Conservation (phyloP, 2,113 vertebrate species). For the Puffinus mauretanicus region DNA sequence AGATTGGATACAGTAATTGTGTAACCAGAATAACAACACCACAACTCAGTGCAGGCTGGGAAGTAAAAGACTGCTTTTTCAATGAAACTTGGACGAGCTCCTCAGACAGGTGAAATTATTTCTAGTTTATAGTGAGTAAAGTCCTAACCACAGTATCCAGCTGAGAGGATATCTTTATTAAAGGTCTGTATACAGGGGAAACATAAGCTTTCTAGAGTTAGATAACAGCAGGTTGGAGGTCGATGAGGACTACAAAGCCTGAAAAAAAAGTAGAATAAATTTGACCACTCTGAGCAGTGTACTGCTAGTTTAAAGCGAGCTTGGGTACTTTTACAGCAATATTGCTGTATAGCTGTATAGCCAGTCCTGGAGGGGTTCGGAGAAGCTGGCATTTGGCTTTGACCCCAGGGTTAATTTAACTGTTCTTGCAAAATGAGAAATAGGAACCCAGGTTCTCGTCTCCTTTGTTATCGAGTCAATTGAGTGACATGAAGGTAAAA, state of each 20-base stretch:
- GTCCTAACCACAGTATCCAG: neutral
- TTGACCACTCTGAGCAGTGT: neutral
- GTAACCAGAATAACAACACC: slow-evolving; percentile 2
- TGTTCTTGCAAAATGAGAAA: slow-evolving; percentile 51
- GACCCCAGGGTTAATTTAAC: slow-evolving; percentile 47
- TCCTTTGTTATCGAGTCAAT: neutral
- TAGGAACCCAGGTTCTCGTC: neutral
- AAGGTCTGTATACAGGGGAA: neutral
- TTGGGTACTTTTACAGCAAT: neutral
- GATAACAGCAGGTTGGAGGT: neutral
- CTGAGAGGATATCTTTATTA: neutral
- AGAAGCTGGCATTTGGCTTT: slow-evolving; percentile 38
- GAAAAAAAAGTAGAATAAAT: neutral
- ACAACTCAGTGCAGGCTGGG: neutral
- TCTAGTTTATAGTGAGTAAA: neutral
- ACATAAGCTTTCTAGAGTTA: neutral
- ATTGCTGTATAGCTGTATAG: neutral
- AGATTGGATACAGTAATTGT: neutral
- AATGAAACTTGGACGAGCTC: neutral
- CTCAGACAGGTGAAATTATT: neutral
- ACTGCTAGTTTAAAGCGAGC: neutral
- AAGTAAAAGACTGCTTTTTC: neutral
- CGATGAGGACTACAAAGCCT: neutral
- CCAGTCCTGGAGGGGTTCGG: neutral
- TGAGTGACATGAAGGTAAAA: neutral